A percentile compares a stretch with the other conserved stretches of the same genome.
Conservation (phyloP, 2,888 invertebrate species). For the Parasteatoda lunata region DNA sequence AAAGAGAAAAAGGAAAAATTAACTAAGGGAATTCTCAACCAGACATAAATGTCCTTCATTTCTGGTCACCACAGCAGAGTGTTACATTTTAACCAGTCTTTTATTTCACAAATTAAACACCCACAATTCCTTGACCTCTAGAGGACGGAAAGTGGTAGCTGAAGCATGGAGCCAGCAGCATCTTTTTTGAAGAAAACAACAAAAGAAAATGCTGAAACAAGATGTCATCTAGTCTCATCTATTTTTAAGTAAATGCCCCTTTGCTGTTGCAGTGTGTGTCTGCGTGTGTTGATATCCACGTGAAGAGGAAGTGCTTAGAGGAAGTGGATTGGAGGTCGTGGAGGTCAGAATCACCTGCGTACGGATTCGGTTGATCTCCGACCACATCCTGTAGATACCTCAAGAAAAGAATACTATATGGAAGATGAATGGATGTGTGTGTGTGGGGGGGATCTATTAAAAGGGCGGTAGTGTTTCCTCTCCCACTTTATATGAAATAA, state of each 20-base stretch:
- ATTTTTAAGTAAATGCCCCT: constrained; percentile 52
- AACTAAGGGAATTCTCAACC: too few relatives aligned
- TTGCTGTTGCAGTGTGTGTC: background rate
- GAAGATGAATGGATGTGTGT: background rate
- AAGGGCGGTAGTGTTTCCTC: background rate
- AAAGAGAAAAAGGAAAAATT: too few relatives aligned
- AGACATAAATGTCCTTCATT: too few relatives aligned
- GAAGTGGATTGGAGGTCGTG: constrained; percentile 57
- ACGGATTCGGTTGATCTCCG: constrained; percentile 57
- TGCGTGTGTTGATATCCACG: constrained; percentile 29
- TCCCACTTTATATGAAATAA: too few relatives aligned
- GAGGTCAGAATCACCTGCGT: constrained; percentile 64
- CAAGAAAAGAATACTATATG: background rate
- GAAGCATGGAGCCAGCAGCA: constrained; percentile 7
- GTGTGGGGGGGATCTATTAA: background rate
- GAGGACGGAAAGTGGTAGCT: constrained; percentile 12
- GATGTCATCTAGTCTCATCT: constrained; percentile 41
- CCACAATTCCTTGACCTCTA: constrained; percentile 42
- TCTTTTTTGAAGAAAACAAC: too few relatives aligned
- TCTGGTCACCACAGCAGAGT: too few relatives aligned
- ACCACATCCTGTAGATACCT: constrained; percentile 44
- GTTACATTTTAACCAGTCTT: too few relatives aligned
- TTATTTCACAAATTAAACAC: constrained; percentile 18
- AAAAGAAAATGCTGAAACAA: background rate
- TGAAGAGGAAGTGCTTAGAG: constrained; percentile 36